Evolutionary conservation across 2,888 invertebrate genomes (phyloP).

Genomic region (Eupithecia exiguata): DNA sequence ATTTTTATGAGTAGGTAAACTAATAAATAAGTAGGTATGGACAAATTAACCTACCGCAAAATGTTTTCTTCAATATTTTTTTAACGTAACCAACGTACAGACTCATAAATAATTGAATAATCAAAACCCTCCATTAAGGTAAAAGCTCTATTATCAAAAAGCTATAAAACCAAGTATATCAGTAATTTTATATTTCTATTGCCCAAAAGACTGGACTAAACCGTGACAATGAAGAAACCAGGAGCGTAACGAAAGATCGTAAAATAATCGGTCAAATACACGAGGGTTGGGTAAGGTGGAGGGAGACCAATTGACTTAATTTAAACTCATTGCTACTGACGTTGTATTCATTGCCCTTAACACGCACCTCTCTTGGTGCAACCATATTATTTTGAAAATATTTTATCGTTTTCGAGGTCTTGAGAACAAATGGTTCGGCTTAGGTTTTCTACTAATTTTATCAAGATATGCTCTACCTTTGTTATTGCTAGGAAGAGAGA

Average conservation of each 20-base stretch:
- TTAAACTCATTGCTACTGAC: slow-evolving; percentile 71
- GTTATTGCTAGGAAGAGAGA: background rate
- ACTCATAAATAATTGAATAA: background rate
- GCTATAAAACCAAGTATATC: background rate
- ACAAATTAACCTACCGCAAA: background rate
- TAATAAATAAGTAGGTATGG: too few species aligned
- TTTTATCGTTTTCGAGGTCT: background rate
- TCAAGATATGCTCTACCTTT: background rate
- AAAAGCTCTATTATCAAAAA: background rate
- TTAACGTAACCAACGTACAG: too few species aligned
- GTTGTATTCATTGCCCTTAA: slow-evolving; percentile 48
- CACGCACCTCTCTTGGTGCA: slow-evolving; percentile 36
- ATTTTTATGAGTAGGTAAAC: background rate
- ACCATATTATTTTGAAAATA: slow-evolving; percentile 3
- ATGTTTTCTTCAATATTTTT: background rate
- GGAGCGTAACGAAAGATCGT: slow-evolving; percentile 18
- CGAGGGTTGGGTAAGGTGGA: slow-evolving; percentile 76
- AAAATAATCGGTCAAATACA: slow-evolving; percentile 56
- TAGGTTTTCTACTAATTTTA: background rate
- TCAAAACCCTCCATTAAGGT: background rate
- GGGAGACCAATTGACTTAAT: slow-evolving; percentile 77
- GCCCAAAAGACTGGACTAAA: background rate
- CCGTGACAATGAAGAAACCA: background rate
- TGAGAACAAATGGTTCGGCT: background rate
- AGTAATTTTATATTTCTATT: background rate